These are phyloP conservation scores for Sylvilagus floridanus DNA, from an alignment of 2,797 vertebrate genomes.

Conservation along the genomic window DNA sequence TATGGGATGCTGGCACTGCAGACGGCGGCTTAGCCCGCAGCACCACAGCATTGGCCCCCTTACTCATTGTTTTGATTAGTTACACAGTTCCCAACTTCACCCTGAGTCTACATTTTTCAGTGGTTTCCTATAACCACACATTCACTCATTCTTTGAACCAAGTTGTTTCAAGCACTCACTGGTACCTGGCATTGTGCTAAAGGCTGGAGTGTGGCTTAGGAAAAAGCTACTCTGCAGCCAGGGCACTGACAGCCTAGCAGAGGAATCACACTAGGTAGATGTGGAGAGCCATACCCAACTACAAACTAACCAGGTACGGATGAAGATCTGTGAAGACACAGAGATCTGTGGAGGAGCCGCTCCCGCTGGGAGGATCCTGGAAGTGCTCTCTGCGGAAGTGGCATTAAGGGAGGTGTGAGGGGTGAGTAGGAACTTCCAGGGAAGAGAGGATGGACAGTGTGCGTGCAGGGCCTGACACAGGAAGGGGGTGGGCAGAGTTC, in stretches of 20 bases:
- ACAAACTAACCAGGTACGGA: not conserved
- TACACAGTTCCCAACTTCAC: slow-evolving; percentile 7
- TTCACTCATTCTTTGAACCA: not conserved
- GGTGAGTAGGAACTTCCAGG: not conserved
- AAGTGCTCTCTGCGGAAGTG: not conserved
- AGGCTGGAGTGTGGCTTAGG: not conserved
- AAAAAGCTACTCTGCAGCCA: not conserved
- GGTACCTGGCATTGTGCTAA: not conserved
- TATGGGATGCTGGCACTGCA: too few species aligned
- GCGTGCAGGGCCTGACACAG: not conserved
- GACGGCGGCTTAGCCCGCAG: too few species aligned
- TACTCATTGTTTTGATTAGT: not conserved
- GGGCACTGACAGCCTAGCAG: not conserved
- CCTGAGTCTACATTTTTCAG: not conserved
- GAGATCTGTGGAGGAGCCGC: not conserved
- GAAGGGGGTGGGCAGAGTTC: too few species aligned
- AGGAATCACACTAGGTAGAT: not conserved
- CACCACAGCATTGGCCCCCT: too few species aligned
- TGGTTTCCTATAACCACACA: not conserved
- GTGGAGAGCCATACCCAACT: not conserved
- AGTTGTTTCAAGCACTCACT: not conserved
- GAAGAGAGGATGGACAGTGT: not conserved
- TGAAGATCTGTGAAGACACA: not conserved
- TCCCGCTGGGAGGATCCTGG: not conserved
- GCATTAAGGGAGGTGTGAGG: not conserved